These are phyloP conservation scores for Dryobotodes eremita DNA, from an alignment of 2,888 invertebrate species.

Conservation along the genomic window DNA sequence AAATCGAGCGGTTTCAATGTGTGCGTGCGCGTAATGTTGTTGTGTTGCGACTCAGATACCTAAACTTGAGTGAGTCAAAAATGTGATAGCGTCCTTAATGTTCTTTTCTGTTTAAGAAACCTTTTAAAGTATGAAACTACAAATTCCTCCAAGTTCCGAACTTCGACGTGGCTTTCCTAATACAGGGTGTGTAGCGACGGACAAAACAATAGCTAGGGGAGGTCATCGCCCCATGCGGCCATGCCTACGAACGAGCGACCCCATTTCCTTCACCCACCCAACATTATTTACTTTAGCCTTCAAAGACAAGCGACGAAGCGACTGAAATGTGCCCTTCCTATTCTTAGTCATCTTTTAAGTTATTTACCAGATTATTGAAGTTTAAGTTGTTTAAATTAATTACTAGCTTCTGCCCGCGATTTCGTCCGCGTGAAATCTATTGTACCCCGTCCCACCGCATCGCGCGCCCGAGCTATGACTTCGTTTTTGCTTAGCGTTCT, in stretches of 20 bases:
- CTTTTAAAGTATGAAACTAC: not conserved
- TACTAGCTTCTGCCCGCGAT: not conserved
- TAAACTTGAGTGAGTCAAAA: no score
- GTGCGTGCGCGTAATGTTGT: no score
- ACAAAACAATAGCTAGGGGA: conserved; percentile 41
- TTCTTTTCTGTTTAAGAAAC: conserved; percentile 5
- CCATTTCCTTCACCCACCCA: conserved; percentile 21
- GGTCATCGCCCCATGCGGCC: conserved; percentile 39
- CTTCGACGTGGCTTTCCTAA: not conserved
- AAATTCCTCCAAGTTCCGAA: not conserved
- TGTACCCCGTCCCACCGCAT: not conserved
- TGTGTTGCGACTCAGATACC: no score
- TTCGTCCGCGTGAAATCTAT: no score
- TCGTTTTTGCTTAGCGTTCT: no score
- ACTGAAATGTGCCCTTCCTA: conserved; percentile 8
- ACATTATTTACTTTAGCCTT: conserved; percentile 20
- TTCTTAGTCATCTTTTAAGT: not conserved
- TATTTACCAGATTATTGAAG: not conserved
- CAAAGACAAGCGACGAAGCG: conserved; percentile 5
- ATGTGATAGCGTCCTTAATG: no score
- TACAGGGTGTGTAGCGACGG: conserved; percentile 19
- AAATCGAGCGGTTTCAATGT: no score
- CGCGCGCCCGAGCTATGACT: no score
- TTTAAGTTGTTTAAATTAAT: not conserved
- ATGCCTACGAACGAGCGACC: conserved; percentile 36